phyloP scores from a whole-genome alignment of 2,888 invertebrate genomes.

The Emmelina monodactyla region DNA sequence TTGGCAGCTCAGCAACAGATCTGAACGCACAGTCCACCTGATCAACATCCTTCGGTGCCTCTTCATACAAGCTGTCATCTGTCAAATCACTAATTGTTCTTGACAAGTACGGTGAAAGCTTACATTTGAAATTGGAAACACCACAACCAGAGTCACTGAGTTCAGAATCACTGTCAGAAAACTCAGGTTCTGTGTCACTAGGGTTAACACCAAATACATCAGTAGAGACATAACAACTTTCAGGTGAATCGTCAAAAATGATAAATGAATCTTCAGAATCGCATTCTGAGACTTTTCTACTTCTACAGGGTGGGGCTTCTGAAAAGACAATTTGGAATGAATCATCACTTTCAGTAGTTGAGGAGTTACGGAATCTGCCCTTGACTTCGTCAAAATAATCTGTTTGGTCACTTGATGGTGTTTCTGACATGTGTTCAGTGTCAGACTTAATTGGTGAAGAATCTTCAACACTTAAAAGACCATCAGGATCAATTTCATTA shows the following conservation, averaged over 20 bases:
- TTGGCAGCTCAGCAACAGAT: slow-evolving; percentile 16
- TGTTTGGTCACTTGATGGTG: slow-evolving; percentile 2
- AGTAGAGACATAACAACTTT: slow-evolving; percentile 43
- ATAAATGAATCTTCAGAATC: slow-evolving; percentile 70
- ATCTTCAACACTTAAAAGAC: slow-evolving; percentile 25
- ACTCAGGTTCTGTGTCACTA: slow-evolving; percentile 15
- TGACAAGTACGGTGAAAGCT: slow-evolving; percentile 29
- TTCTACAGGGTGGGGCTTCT: slow-evolving; percentile 20
- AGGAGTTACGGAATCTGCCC: slow-evolving; percentile 37
- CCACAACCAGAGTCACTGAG: slow-evolving; percentile 32
- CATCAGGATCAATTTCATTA: slow-evolving; percentile 28
- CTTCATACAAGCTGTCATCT: slow-evolving; percentile 39
- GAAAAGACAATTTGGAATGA: slow-evolving; percentile 56
- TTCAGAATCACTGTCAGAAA: slow-evolving; percentile 24
- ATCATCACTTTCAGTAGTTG: slow-evolving; percentile 40
- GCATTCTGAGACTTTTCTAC: slow-evolving; percentile 46
- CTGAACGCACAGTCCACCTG: slow-evolving; percentile 38
- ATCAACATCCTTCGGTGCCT: slow-evolving; percentile 26
- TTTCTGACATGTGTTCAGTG: slow-evolving; percentile 7
- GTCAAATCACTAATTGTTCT: slow-evolving; percentile 45
- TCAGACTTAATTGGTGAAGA: slow-evolving; percentile 19
- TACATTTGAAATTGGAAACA: slow-evolving; percentile 19
- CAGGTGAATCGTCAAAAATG: slow-evolving; percentile 50
- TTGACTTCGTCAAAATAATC: slow-evolving; percentile 45
- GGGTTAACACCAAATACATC: slow-evolving; percentile 39